Percentiles rank a stretch among this genome's conserved stretches.
phyloP scores from a whole-genome alignment of 2,113 vertebrate species.

The Oriolus oriolus region DNA sequence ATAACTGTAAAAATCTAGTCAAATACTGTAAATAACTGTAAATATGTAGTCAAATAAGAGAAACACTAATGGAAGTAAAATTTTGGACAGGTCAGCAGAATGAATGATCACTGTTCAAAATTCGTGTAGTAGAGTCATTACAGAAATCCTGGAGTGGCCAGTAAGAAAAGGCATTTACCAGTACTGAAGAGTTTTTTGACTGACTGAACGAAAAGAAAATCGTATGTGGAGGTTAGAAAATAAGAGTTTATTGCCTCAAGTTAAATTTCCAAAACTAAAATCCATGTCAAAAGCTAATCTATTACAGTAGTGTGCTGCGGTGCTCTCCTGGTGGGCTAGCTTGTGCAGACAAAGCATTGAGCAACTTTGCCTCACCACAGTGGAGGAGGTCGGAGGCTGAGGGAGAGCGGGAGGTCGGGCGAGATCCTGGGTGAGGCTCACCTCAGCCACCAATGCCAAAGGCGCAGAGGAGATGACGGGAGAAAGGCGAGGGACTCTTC shows the following conservation, averaged over 20 bases:
- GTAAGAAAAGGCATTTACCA: background rate
- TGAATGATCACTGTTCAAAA: background rate
- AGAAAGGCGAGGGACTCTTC: too few species aligned
- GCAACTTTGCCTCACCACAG: too few species aligned
- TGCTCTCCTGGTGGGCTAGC: too few species aligned
- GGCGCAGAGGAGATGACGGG: too few species aligned
- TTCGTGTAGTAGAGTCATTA: background rate
- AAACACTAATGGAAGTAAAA: background rate
- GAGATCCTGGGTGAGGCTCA: too few species aligned
- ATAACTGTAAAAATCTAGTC: background rate
- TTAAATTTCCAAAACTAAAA: background rate
- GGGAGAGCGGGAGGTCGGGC: too few species aligned
- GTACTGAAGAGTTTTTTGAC: background rate
- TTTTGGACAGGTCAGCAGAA: background rate
- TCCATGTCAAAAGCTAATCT: rapidly evolving
- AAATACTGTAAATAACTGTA: background rate
- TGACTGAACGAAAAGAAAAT: background rate
- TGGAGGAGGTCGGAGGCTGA: too few species aligned
- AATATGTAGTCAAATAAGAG: background rate
- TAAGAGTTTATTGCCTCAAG: background rate
- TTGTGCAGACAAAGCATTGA: too few species aligned
- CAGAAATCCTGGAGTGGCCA: background rate
- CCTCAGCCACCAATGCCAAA: too few species aligned
- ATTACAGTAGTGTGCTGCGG: too few species aligned
- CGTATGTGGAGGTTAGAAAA: background rate